Percentiles rank a stretch among this genome's conserved stretches.
phyloP scores from a whole-genome alignment of 2,888 invertebrate genomes.

The Folsomia candida region DNA sequence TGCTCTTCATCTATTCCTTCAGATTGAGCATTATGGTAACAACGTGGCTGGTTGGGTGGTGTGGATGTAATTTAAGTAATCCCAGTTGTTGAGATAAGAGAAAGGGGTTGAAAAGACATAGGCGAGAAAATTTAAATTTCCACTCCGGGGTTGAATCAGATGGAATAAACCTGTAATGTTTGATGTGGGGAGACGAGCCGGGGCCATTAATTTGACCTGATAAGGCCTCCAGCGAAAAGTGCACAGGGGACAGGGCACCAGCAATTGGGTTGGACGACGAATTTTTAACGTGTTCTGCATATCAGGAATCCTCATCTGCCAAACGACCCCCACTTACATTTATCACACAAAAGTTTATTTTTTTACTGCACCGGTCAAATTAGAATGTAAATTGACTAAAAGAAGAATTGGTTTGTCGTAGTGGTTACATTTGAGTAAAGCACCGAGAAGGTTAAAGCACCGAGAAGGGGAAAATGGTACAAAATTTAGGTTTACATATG shows the following conservation, averaged over 20 bases:
- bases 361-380: slow-evolving; percentile 26
- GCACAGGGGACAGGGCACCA: neutral
- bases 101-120: slow-evolving; percentile 40
- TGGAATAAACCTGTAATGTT: slow-evolving; percentile 30
- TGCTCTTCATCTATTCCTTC: slow-evolving; percentile 5
- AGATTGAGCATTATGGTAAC: neutral
- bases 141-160: slow-evolving; percentile 24
- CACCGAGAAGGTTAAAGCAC: neutral
- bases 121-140: slow-evolving; percentile 41
- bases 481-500: too few species aligned
- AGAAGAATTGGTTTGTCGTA: slow-evolving; percentile 11
- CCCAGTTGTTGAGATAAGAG: slow-evolving; percentile 38
- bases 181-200: slow-evolving; percentile 30
- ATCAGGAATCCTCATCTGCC: slow-evolving; percentile 40
- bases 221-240: slow-evolving; percentile 23
- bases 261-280: neutral
- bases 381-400: slow-evolving; percentile 38
- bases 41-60: slow-evolving; percentile 6
- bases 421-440: neutral
- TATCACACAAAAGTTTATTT: slow-evolving; percentile 21
- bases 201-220: slow-evolving; percentile 42
- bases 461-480: too few species aligned
- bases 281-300: slow-evolving; percentile 11
- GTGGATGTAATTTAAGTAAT: slow-evolving; percentile 40
- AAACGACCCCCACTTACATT: slow-evolving; percentile 40